Base-by-base conservation (phyloP, 2,797 vertebrate species). In the Malurus leucopterus region DNA sequence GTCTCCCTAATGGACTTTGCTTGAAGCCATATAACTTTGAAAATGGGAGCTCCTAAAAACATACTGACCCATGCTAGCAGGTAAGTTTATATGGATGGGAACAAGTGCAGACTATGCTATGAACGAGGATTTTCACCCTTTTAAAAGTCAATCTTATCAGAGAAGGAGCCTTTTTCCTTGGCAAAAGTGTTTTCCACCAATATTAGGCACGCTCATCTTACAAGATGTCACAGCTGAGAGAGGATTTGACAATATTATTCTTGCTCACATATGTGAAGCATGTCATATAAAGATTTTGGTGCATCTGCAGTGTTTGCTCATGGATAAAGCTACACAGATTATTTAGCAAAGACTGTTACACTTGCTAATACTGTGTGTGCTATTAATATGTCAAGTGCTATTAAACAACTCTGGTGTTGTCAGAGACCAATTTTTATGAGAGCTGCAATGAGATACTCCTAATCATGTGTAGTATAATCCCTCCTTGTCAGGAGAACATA, bases 351-450 rank as follows among this genome's bases (percentile, higher is more conserved):
- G 58, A 62, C 69, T 87, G 79, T 77, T 76, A 83, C 22, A 58
- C 47, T 47, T 80, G 69, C 50, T 93, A 71, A 83, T 81, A 87
- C n/a, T 44, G 43, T 62, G 49, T 68, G 29, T 44, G 79, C 54
- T 87, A 41, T 40, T 93, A 89, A 65, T 77, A 50, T 71, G 65
- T 62, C 55, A 80, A 87, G 40, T 88, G 71, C 62, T 83, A 62
- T 51, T 89, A 74, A 88, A 79, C 55, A 73, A 19, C 57, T 69
- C 1, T 8, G 30, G 14, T 84, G 75, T 67, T 91, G 64, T 91
- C 74, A 90, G 71, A 64, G 61, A 79, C 64, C 64, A 61, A 40
- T 70, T 94, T 91, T 89, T 86, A 6, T 59, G 86, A 86, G 40
- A 76, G 57, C 38, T 82, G 61, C 27, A 73, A 29, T 11, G 47